These are phyloP conservation scores for Lepidocolaptes lacrymiger DNA, from an alignment of 2,797 vertebrate genomes.

Conservation along the genomic window DNA sequence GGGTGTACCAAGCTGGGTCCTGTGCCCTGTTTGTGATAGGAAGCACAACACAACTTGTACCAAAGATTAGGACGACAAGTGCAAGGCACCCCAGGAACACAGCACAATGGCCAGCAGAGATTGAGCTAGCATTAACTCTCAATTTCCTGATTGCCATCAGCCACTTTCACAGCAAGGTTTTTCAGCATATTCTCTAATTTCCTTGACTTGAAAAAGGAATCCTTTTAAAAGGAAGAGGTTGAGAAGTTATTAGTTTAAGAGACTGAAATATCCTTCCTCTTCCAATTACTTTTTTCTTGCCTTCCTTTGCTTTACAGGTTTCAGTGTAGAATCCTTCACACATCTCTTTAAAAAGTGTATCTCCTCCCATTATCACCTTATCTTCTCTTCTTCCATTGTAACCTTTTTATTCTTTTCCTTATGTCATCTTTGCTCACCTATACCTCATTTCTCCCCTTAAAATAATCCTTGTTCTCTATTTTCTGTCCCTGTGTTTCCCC, in stretches of 20 bases:
- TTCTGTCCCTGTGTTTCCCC: background rate
- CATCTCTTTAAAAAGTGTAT: background rate
- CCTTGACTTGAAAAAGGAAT: background rate
- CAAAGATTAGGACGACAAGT: conserved; percentile 19
- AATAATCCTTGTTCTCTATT: background rate
- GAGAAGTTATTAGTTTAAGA: background rate
- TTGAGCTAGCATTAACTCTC: background rate
- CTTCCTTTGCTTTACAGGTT: background rate
- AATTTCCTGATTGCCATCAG: background rate
- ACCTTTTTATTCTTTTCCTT: background rate
- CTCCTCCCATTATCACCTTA: background rate
- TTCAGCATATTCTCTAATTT: background rate
- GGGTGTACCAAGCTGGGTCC: conserved; percentile 34
- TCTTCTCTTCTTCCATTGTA: background rate
- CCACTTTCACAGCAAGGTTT: background rate
- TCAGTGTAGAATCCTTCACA: background rate
- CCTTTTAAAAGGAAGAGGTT: background rate
- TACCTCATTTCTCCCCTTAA: background rate
- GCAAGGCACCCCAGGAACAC: background rate
- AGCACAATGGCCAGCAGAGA: background rate
- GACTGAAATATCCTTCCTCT: background rate
- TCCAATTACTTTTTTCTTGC: background rate
- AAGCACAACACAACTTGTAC: conserved; percentile 36
- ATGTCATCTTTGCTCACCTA: background rate
- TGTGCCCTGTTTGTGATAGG: conserved; percentile 12